Evolutionary conservation across 1,140 invertebrate species (phyloP).

Genomic region (Leptoteleia sp.): DNA sequence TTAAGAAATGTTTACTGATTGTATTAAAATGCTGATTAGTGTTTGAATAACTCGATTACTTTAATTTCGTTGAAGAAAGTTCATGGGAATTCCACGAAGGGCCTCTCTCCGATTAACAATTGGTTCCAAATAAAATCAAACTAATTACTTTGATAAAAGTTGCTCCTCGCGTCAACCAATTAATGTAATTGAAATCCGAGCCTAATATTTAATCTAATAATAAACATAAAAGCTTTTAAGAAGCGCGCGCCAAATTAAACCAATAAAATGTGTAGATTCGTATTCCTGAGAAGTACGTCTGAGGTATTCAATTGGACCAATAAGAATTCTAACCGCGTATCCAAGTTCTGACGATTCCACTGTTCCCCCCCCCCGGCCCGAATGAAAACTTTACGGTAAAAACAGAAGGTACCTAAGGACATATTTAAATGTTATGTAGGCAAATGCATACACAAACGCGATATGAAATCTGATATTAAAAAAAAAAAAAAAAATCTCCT

Average conservation of each 20-base stretch:
- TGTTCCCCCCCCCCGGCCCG: too few species aligned
- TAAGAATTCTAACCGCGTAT: slow-evolving; percentile 49
- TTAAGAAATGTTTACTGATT: too few species aligned
- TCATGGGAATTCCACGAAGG: too few species aligned
- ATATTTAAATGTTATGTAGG: slow-evolving; percentile 31
- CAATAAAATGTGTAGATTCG: slow-evolving; percentile 56
- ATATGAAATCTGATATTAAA: slow-evolving; percentile 33
- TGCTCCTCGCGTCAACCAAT: slow-evolving; percentile 14
- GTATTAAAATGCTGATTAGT: background rate
- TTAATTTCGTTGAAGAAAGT: slow-evolving; percentile 3
- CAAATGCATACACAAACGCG: slow-evolving; percentile 15
- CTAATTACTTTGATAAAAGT: slow-evolving; percentile 16
- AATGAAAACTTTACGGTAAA: slow-evolving; percentile 46
- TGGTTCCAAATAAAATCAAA: slow-evolving; percentile 22
- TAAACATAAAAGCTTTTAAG: slow-evolving; percentile 50
- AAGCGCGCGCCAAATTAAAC: slow-evolving; percentile 42
- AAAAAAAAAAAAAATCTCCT: too few species aligned
- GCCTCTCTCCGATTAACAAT: slow-evolving; percentile 10
- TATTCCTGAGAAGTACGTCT: slow-evolving; percentile 38
- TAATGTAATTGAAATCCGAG: slow-evolving; percentile 17
- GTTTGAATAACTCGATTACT: slow-evolving; percentile 1
- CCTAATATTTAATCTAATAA: slow-evolving; percentile 51
- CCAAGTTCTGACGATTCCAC: slow-evolving; percentile 48
- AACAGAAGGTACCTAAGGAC: slow-evolving; percentile 22
- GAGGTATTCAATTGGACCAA: slow-evolving; percentile 47